Conservation (phyloP, 1,140 invertebrate species). For the Steinernema khuongi region DNA sequence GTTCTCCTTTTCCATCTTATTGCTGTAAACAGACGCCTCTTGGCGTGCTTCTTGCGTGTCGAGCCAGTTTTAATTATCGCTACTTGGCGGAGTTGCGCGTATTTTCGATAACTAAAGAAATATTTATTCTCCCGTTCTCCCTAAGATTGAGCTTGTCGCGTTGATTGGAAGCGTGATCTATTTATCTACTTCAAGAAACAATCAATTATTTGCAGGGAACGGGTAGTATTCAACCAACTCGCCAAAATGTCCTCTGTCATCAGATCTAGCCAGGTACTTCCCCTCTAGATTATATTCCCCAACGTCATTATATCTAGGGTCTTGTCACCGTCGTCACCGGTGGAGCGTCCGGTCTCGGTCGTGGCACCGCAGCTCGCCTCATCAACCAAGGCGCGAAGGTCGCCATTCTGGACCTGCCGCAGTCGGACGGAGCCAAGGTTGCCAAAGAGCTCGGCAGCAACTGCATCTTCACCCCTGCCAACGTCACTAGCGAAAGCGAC, state of each 20-base stretch:
- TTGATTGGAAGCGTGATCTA: too few species aligned
- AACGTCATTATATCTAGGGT: slow-evolving; percentile 61
- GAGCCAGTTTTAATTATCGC: too few species aligned
- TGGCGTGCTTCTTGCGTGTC: too few species aligned
- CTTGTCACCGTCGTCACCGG: slow-evolving; percentile 79
- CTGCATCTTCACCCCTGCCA: slow-evolving; percentile 65
- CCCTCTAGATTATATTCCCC: neutral
- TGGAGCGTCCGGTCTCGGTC: slow-evolving; percentile 79
- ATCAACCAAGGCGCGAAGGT: slow-evolving; percentile 74
- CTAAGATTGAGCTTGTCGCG: too few species aligned
- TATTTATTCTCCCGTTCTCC: too few species aligned
- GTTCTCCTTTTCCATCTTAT: too few species aligned
- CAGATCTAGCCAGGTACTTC: neutral
- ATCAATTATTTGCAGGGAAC: too few species aligned
- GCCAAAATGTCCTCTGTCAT: neutral
- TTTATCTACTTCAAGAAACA: too few species aligned
- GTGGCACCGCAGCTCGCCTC: slow-evolving; percentile 75
- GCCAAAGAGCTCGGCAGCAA: slow-evolving; percentile 69
- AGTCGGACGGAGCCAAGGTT: slow-evolving; percentile 71
- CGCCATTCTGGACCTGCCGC: slow-evolving; percentile 78
- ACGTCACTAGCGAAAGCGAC: slow-evolving; percentile 78
- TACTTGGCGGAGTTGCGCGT: too few species aligned
- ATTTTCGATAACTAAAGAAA: too few species aligned
- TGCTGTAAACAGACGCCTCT: too few species aligned
- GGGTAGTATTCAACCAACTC: too few species aligned